Percentiles rank a stretch among this genome's conserved stretches.
phyloP scores from a whole-genome alignment of 2,113 vertebrate species.

The Cardinalis cardinalis region DNA sequence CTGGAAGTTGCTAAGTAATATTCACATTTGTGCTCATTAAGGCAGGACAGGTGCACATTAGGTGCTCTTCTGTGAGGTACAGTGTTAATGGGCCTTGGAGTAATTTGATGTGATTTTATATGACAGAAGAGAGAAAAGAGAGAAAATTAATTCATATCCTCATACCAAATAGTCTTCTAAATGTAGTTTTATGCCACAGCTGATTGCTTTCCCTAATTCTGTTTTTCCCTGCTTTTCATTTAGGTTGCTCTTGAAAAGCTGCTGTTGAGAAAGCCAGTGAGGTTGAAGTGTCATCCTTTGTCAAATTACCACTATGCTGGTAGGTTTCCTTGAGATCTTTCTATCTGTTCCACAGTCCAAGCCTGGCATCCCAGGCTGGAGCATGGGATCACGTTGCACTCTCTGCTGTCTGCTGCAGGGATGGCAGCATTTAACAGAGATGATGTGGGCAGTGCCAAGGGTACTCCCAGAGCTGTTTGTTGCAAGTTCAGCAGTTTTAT shows the following conservation, averaged over 20 bases:
- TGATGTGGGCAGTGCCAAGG: neutral
- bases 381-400: neutral
- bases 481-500: neutral
- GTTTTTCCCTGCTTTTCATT: neutral
- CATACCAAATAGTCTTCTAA: neutral
- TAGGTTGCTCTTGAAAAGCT: constrained; percentile 84
- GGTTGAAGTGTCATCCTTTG: constrained; percentile 77
- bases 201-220: constrained; percentile 8
- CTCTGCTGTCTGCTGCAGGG: constrained; percentile 14
- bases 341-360: neutral
- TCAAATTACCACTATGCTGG: constrained; percentile 88
- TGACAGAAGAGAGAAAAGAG: neutral
- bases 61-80: neutral
- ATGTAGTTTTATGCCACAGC: neutral
- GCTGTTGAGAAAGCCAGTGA: constrained; percentile 75
- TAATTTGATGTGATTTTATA: neutral
- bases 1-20: neutral
- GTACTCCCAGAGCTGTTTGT: neutral
- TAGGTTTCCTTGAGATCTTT: constrained; percentile 49
- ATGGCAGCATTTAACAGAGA: neutral
- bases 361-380: neutral
- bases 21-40: neutral
- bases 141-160: neutral
- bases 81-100: neutral
- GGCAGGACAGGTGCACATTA: neutral